A percentile compares a stretch with the other conserved stretches of the same genome.
These are phyloP conservation scores for Paratilapia polleni DNA, from an alignment of 2,113 vertebrate genomes.

Conservation along the genomic window DNA sequence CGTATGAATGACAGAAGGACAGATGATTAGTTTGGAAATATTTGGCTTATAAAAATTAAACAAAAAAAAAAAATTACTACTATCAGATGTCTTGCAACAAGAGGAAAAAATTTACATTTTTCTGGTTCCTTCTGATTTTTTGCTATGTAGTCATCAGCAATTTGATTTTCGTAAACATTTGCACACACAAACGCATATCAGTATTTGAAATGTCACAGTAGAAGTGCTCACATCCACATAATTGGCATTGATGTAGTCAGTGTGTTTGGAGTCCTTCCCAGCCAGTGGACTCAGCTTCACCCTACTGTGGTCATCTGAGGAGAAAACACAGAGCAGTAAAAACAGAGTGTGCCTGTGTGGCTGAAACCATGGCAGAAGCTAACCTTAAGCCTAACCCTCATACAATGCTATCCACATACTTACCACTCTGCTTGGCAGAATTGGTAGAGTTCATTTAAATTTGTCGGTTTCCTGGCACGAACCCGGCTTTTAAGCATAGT, in stretches of 20 bases:
- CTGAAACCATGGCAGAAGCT: not conserved
- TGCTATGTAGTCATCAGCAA: no score
- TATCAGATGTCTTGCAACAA: no score
- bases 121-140: no score
- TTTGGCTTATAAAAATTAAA: no score
- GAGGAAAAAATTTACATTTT: no score
- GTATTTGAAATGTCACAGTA: not conserved
- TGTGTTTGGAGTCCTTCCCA: slow-evolving; percentile 96
- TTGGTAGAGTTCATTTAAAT: no score
- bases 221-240: slow-evolving; percentile 92
- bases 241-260: slow-evolving; percentile 96
- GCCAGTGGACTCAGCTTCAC: slow-evolving; percentile 92
- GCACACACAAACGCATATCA: not conserved
- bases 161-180: no score
- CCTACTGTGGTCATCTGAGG: slow-evolving; percentile 93
- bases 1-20: not conserved
- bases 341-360: not conserved
- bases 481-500: no score
- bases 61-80: no score
- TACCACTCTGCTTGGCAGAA: not conserved
- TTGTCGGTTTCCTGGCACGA: no score
- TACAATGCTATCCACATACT: not conserved
- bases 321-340: not conserved
- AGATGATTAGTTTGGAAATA: no score
- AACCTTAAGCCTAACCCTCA: not conserved